Conservation (phyloP, 2,797 vertebrate species). For the Siniperca undulata region DNA sequence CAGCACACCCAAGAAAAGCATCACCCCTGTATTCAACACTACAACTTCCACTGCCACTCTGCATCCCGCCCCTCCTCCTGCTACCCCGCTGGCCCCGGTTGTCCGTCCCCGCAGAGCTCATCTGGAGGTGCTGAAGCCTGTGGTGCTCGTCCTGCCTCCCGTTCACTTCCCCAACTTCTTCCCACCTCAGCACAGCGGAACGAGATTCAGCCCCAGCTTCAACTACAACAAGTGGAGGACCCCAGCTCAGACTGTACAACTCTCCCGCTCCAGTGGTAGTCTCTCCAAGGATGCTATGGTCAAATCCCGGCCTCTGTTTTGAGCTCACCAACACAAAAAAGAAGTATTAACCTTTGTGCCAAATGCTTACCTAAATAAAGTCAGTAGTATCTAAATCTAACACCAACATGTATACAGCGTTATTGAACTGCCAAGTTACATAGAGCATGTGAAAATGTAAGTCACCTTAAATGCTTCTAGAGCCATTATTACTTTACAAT, state of each 20-base stretch:
- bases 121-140: constrained; percentile 78
- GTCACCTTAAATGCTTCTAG: constrained; percentile 14
- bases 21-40: neutral
- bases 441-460: neutral
- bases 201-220: constrained; percentile 6
- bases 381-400: constrained; percentile 1
- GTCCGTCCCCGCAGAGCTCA: constrained; percentile 47
- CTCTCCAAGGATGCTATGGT: constrained; percentile 44
- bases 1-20: neutral
- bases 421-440: constrained; percentile 28
- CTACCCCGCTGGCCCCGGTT: neutral
- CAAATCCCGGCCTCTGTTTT: constrained; percentile 74
- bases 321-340: constrained; percentile 2
- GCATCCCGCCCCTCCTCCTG: neutral
- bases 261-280: constrained; percentile 33
- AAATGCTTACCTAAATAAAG: constrained; percentile 28
- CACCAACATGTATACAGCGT: neutral
- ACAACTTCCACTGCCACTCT: neutral
- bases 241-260: neutral
- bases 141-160: constrained; percentile 83
- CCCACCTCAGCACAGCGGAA: neutral
- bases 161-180: constrained; percentile 69
- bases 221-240: constrained; percentile 56
- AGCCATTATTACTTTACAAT: constrained; percentile 9
- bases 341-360: constrained; percentile 8